A percentile compares a stretch with the other conserved stretches of the same genome.
Evolutionary conservation across 2,888 invertebrate genomes (phyloP).

Genomic region (Patella pellucida): DNA sequence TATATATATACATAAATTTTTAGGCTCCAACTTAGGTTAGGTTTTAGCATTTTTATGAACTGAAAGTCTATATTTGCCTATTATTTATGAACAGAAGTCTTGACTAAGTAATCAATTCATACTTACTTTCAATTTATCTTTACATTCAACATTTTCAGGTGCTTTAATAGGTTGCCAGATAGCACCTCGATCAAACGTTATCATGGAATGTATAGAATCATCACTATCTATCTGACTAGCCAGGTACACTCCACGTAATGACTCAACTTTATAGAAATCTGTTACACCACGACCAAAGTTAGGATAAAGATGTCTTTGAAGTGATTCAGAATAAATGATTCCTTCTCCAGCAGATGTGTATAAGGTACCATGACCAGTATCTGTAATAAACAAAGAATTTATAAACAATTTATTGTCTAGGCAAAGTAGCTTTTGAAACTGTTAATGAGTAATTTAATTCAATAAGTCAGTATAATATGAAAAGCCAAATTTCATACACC

Average conservation of each 20-base stretch:
- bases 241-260: conserved; percentile 66
- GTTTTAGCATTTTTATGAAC: too few relatives aligned
- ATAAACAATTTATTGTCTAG: too few relatives aligned
- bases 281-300: conserved; percentile 61
- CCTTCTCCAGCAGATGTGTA: conserved; percentile 67
- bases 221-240: conserved; percentile 66
- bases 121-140: conserved; percentile 58
- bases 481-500: too few relatives aligned
- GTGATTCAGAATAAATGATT: conserved; percentile 65
- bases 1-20: too few relatives aligned
- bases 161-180: conserved; percentile 63
- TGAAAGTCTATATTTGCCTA: too few relatives aligned
- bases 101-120: too few relatives aligned
- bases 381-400: conserved; percentile 41
- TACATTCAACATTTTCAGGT: conserved; percentile 56
- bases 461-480: too few relatives aligned
- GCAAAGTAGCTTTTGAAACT: too few relatives aligned
- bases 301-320: conserved; percentile 66
- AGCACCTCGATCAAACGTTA: conserved; percentile 67
- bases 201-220: conserved; percentile 66
- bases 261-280: conserved; percentile 68
- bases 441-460: too few relatives aligned
- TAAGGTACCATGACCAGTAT: conserved; percentile 68
- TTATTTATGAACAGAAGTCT: too few relatives aligned
- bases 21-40: too few relatives aligned